Percentiles rank a stretch among this genome's conserved stretches.
Evolutionary conservation across 2,797 vertebrate genomes (phyloP).

Genomic region (Champsocephalus gunnari): DNA sequence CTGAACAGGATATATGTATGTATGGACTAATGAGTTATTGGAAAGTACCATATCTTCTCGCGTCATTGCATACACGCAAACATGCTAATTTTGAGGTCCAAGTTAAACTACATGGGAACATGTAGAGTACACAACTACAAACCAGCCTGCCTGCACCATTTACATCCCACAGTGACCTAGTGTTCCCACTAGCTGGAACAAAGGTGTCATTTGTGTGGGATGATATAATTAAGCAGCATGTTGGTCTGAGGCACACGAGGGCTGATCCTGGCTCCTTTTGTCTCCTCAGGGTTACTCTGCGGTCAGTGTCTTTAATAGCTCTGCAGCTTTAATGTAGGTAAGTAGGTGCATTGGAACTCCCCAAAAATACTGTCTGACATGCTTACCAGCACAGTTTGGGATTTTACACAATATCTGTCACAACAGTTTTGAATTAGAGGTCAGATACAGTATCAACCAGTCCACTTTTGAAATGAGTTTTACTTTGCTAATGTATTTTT

Average conservation of each 20-base stretch:
- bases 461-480: neutral
- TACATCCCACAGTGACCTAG: conserved; percentile 9
- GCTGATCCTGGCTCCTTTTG: conserved; percentile 42
- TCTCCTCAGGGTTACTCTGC: conserved; percentile 44
- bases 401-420: neutral
- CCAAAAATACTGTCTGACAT: neutral
- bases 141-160: conserved; percentile 5
- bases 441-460: conserved; percentile 1
- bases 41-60: neutral
- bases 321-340: conserved; percentile 28
- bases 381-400: neutral
- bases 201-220: conserved; percentile 41
- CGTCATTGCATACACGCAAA: neutral
- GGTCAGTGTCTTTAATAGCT: conserved; percentile 50
- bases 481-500: neutral
- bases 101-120: too few relatives aligned
- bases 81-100: neutral
- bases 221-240: conserved; percentile 42
- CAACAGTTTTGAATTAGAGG: too few relatives aligned
- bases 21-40: conserved; percentile 1
- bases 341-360: conserved; percentile 6
- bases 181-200: conserved; percentile 31
- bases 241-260: conserved; percentile 20
- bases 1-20: neutral
- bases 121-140: conserved; percentile 1